Conservation (phyloP, 2,888 invertebrate species). For the Gisinianus flammeolus region DNA sequence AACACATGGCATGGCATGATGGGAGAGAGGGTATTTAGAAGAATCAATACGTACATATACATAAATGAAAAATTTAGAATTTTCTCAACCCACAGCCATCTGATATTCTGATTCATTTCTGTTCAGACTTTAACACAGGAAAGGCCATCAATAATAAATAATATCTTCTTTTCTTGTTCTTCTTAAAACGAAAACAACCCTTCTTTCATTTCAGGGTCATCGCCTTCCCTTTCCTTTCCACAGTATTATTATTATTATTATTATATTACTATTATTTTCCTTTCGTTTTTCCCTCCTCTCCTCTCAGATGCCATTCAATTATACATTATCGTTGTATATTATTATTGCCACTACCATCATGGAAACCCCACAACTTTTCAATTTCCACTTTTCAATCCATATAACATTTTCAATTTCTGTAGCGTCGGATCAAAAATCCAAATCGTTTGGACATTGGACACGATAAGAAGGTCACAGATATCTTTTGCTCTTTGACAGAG, state of each 20-base stretch:
- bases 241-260: neutral
- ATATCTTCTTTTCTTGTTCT: neutral
- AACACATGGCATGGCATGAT: neutral
- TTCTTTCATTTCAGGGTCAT: constrained; percentile 21
- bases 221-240: constrained; percentile 2
- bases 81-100: neutral
- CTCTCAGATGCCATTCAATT: constrained; percentile 6
- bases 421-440: too few species aligned
- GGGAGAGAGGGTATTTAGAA: neutral
- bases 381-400: neutral
- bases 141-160: constrained; percentile 11
- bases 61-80: neutral
- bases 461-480: too few species aligned
- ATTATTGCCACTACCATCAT: neutral
- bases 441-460: too few species aligned
- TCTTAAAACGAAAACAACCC: constrained; percentile 18
- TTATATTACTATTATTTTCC: constrained; percentile 13
- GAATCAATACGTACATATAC: neutral
- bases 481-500: too few species aligned
- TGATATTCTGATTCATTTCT: constrained; percentile 4
- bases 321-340: neutral
- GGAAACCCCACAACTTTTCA: neutral
- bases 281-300: neutral
- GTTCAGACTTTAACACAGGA: constrained; percentile 11
- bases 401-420: too few species aligned